Base-by-base conservation (phyloP, 2,888 invertebrate genomes). In the Calliscelio sp. region DNA sequence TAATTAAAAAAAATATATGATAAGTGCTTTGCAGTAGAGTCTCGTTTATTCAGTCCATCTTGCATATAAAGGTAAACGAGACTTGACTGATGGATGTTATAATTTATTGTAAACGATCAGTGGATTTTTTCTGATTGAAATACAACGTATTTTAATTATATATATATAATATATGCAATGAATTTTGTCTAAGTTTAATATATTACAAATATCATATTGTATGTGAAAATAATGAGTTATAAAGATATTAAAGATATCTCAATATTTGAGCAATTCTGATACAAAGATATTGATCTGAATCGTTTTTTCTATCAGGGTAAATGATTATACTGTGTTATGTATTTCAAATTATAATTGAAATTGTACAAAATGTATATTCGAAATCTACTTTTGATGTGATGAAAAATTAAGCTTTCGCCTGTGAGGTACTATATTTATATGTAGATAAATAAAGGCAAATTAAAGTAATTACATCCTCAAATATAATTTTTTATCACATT, bases 321-420 rank as follows among this genome's bases (percentile, higher is more conserved):
- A n/a, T n/a, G n/a, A n/a, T n/a, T n/a, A n/a, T n/a, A n/a, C n/a
- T n/a, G n/a, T n/a, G n/a, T n/a, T n/a, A n/a, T n/a, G n/a, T n/a
- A n/a, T n/a, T n/a, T n/a, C n/a, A n/a, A n/a, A n/a, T n/a, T n/a
- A n/a, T n/a, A n/a, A 63, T 65, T 51, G 51, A 35, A 44, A 55
- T 53, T 71, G 71, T 71, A 71, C 71, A 71, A 71, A 71, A 32
- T 71, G 71, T 71, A 71, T 35, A 49, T 51, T 66, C 11, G 14
- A 38, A 53, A 24, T 38, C 41, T 20, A n/a, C 6, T 24, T 66
- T 38, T 38, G 32, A 38, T 35, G 25, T 53, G 38, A 53, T 68
- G n/a, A 53, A 53, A 68, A 51, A 51, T 32, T 7, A 22, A 44
- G 7, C 16, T 25, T 46, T 5, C 5, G 11, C 2, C 20, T 38